These are phyloP conservation scores for Achlya flavicornis DNA, from an alignment of 2,888 invertebrate species.

Conservation along the genomic window DNA sequence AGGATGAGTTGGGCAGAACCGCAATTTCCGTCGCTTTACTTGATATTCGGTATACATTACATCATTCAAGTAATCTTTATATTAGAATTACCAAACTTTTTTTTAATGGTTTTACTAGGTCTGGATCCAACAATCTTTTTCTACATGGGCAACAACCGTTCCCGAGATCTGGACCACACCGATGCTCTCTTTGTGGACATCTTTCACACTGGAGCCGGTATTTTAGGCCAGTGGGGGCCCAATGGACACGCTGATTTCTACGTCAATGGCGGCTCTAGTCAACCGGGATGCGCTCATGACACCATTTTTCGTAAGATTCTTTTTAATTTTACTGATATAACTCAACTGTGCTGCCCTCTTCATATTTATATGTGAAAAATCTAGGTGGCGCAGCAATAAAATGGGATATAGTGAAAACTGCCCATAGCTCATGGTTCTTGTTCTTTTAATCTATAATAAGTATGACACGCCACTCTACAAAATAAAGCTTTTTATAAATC, in stretches of 20 bases:
- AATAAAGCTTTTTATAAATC: too few relatives aligned
- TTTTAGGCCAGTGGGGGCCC: constrained; percentile 94
- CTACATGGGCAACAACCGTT: constrained; percentile 92
- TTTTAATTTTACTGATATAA: neutral
- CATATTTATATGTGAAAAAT: neutral
- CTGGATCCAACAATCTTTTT: constrained; percentile 94
- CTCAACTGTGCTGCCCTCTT: neutral
- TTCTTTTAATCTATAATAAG: too few relatives aligned
- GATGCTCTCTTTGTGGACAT: constrained; percentile 93
- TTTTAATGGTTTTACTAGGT: constrained; percentile 68
- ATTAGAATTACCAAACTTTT: too few relatives aligned
- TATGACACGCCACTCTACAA: too few relatives aligned
- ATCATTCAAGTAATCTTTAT: too few relatives aligned
- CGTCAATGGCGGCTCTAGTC: constrained; percentile 94
- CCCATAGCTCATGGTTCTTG: too few relatives aligned
- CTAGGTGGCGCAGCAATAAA: neutral
- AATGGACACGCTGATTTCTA: constrained; percentile 95
- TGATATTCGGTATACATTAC: too few relatives aligned
- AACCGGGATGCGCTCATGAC: constrained; percentile 92
- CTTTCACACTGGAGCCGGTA: constrained; percentile 93
- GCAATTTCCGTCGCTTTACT: too few relatives aligned
- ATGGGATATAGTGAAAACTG: too few relatives aligned
- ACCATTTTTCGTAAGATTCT: constrained; percentile 89
- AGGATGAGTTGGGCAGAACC: too few relatives aligned
- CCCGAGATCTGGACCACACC: constrained; percentile 90